Base-by-base conservation (phyloP, 2,888 invertebrate species). In the Lottia scabra region DNA sequence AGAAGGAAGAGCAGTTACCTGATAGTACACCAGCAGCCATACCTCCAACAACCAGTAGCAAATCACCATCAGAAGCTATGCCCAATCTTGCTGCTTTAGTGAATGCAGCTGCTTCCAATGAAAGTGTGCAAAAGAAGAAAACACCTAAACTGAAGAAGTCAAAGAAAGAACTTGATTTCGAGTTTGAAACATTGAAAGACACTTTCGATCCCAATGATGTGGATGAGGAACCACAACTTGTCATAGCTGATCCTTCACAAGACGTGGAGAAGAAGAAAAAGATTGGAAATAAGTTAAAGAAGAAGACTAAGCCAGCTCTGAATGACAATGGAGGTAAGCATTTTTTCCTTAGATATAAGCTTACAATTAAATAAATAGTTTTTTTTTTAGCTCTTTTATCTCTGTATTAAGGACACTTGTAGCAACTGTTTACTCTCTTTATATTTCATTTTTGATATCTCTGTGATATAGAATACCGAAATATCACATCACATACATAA, bases 1-100 rank as follows among this genome's bases (percentile, higher is more conserved):
- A 93, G 77, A 89, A 94, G 0, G 91, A 93, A 64, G 92, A 79
- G 46, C 69, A 71, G 8, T 4, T 16, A 13, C 64, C 43, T 44
- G 43, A 62, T 1, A 68, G 45, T 30, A 23, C 62, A 38, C 16
- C 56, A 38, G 30, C n/a, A n/a, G n/a, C n/a, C n/a, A n/a, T 19
- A 23, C 16, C 30, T 13, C 6, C 66, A 1, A 27, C 64, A 23
- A 66, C 46, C 15, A 15, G n/a, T 1, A 67, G 48, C 27, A 70
- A 70, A 64, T 65, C 64, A n/a, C 65, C 70, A 43, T 48, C 71
- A 15, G 38, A 68, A 48, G 48, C 45, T 70, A 72, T 76, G 79
- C 78, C 78, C 1, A 78, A 78, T 44, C 70, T 78, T 26, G 78
- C 78, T 44, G 77, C 75, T 15, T 65, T 73, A 26, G 77, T 71